Base-by-base conservation (phyloP, 2,888 invertebrate genomes). In the Amorpha juglandis region DNA sequence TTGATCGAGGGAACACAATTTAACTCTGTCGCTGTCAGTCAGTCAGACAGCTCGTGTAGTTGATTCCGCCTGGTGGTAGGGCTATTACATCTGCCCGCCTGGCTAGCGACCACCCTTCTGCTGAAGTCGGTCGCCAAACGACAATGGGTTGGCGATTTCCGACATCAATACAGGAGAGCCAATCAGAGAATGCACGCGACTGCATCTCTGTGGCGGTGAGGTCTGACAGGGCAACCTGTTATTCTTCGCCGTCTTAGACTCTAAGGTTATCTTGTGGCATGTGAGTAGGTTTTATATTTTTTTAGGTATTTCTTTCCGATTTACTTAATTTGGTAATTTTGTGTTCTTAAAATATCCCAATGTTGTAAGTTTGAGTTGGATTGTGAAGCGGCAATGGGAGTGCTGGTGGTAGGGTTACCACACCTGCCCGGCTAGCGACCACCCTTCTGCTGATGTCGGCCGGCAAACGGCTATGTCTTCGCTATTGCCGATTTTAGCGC, bases 101-200 rank as follows among this genome's bases (percentile, higher is more conserved):
- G 58, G 58, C 58, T 58, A 38, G 58, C 58, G 16, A 58, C 58
- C 42, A 58, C 42, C 42, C 58, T 58, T 58, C 38, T 58, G 58
- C 11, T 19, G 42, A 16, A 9, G 38, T 19, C 12, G 11, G 16
- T 35, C 16, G 55, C 35, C n/a, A 11, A n/a, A 35, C 27, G 35
- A 6, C 14, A 4, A 27, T 33, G 33, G n/a, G 7, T 9, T 16
- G 35, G 38, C 58, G 38, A 38, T 3, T 3, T 3, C 16, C 19
- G 38, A 38, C 42, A 12, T 16, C 42, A 38, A 4, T 3, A 35
- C 58, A 58, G 38, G 42, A 58, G 58, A 58, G 58, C 58, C 58
- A 58, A 38, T 58, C 11, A 19, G 42, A 19, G 58, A 38, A 38
- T 14, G 50, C 50, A 16, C 19, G 50, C 19, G 50, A 45, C 19